Percentiles rank a stretch among this genome's conserved stretches.
phyloP scores from a whole-genome alignment of 2,888 invertebrate species.

The Theristus sp. region DNA sequence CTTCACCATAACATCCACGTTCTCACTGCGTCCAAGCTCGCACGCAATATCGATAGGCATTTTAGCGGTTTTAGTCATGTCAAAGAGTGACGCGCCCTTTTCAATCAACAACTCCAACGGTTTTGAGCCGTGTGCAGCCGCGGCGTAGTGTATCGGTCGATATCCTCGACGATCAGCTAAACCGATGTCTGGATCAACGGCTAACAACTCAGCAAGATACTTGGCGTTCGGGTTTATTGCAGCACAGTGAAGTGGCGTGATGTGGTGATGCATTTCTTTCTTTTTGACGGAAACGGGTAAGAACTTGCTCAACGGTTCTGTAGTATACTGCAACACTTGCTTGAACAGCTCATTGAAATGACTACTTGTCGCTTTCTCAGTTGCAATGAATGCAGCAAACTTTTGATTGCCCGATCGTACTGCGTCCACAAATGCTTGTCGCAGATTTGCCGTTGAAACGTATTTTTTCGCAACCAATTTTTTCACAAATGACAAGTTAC shows the following conservation, averaged over 20 bases:
- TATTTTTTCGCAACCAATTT: slow-evolving; percentile 4
- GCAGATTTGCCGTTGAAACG: neutral
- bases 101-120: slow-evolving; percentile 33
- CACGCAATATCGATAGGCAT: neutral
- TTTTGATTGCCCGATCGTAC: neutral
- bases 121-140: slow-evolving; percentile 35
- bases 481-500: neutral
- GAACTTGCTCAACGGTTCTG: slow-evolving; percentile 26
- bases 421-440: neutral
- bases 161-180: slow-evolving; percentile 33
- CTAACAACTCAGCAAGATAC: slow-evolving; percentile 21
- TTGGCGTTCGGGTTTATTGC: slow-evolving; percentile 38
- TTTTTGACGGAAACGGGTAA: slow-evolving; percentile 32
- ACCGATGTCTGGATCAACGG: slow-evolving; percentile 34
- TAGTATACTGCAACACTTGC: slow-evolving; percentile 29
- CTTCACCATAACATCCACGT: neutral
- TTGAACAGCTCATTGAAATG: slow-evolving; percentile 32
- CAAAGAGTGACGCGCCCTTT: slow-evolving; percentile 12
- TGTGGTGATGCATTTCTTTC: slow-evolving; percentile 27
- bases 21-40: slow-evolving; percentile 12
- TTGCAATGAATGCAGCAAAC: slow-evolving; percentile 7
- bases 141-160: slow-evolving; percentile 38
- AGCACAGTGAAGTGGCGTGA: slow-evolving; percentile 39
- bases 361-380: slow-evolving; percentile 1
- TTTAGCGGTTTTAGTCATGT: slow-evolving; percentile 5